These are phyloP conservation scores for Xenopus petersii DNA, from an alignment of 2,797 vertebrate genomes.

Conservation along the genomic window DNA sequence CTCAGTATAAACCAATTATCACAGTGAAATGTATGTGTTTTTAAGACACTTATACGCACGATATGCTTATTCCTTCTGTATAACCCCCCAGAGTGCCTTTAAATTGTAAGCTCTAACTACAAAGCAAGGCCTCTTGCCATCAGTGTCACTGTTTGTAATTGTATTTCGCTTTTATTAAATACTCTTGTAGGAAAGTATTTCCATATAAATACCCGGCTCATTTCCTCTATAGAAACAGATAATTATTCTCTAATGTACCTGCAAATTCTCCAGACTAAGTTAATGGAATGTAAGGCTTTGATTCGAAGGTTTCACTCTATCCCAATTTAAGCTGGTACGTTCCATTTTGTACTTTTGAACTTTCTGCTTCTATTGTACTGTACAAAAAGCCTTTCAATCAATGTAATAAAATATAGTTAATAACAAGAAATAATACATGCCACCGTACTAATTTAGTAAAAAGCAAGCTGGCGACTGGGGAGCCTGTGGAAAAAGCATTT, in stretches of 20 bases:
- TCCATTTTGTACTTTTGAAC: slow-evolving; percentile 6
- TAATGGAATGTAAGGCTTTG: slow-evolving; percentile 34
- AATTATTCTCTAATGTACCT: slow-evolving; percentile 3
- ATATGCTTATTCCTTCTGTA: too few species aligned
- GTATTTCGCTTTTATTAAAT: too few species aligned
- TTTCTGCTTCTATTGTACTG: slow-evolving; percentile 5
- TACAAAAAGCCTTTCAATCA: slow-evolving; percentile 30
- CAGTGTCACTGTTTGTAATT: too few species aligned
- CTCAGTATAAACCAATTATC: too few species aligned
- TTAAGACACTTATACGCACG: too few species aligned
- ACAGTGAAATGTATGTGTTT: too few species aligned
- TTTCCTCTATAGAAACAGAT: too few species aligned
- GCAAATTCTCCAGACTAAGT: slow-evolving; percentile 14
- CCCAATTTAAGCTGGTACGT: slow-evolving; percentile 19
- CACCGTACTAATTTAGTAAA: slow-evolving; percentile 24
- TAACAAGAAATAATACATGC: slow-evolving; percentile 15
- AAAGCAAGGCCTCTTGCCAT: too few species aligned
- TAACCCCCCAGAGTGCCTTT: too few species aligned
- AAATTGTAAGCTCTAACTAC: too few species aligned
- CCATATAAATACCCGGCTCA: too few species aligned
- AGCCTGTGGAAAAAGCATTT: slow-evolving; percentile 17
- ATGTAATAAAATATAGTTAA: slow-evolving; percentile 24
- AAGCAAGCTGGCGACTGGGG: background rate
- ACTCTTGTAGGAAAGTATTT: too few species aligned
- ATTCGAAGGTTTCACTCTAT: slow-evolving; percentile 21